These are phyloP conservation scores for Callosobruchus maculatus DNA, from an alignment of 2,888 invertebrate species.

Conservation along the genomic window DNA sequence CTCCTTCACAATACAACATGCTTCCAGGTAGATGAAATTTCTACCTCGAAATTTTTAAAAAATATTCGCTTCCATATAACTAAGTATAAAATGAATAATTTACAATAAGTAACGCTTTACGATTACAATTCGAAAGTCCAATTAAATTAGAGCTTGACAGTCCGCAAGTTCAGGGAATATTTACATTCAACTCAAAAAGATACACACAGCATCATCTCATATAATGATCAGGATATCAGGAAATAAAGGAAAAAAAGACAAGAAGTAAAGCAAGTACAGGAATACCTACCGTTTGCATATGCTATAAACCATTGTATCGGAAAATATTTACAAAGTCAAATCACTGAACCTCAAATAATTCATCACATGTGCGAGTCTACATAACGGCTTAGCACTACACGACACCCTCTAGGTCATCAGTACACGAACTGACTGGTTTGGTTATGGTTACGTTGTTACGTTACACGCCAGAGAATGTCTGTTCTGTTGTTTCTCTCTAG, in stretches of 20 bases:
- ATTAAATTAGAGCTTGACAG: background rate
- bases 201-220: conserved; percentile 15
- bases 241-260: conserved; percentile 9
- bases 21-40: background rate
- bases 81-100: background rate
- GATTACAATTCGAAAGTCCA: background rate
- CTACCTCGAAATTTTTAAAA: background rate
- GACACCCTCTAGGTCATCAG: conserved; percentile 25
- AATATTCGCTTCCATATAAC: background rate
- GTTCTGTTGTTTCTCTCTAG: background rate
- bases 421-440: conserved; percentile 25
- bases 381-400: conserved; percentile 25
- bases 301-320: conserved; percentile 34
- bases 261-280: conserved; percentile 7
- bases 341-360: conserved; percentile 28
- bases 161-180: background rate
- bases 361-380: conserved; percentile 37
- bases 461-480: background rate
- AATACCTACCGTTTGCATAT: conserved; percentile 31
- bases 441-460: no score
- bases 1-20: background rate
- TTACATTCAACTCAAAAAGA: background rate
- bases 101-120: background rate
- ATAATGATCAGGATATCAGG: conserved; percentile 11
- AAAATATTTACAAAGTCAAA: conserved; percentile 25